Evolutionary conservation across 2,113 vertebrate species (phyloP), one percentile per base, ranked within the genome.

Genomic region (Eudyptes chrysolophus): DNA sequence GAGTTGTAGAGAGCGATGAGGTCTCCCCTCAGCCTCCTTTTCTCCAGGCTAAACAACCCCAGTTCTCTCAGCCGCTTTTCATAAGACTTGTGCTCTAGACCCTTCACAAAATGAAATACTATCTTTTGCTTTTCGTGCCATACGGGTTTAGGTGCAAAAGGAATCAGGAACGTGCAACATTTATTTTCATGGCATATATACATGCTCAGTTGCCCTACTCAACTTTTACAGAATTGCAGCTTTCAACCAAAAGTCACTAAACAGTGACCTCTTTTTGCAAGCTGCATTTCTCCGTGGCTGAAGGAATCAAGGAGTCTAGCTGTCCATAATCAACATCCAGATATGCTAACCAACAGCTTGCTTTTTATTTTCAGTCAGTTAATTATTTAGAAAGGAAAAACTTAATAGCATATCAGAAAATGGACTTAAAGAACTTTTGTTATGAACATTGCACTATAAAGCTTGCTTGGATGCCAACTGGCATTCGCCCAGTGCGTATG

Each of bases 321-420:
- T 87, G 51, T 40, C 66, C 38, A 54, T 15, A 82, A 60, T 40
- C 75, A 92, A 71, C 61, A 71, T 24, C 20, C 46, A 96, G 30
- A 75, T 55, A 64, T 0, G 24, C 46, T 52, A 75, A 77, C 51
- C 30, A 71, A 64, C 29, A 69, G 20, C 48, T 80, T 66, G 36
- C 54, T 74, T 93, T 69, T 83, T 60, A 42, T 90, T 87, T 89
- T 94, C 79, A 76, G 54, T 51, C 4, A 1, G 20, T 69, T 84
- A 74, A 78, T 83, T 92, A 49, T 52, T 92, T 87, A 75, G 64
- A 88, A 83, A 93, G 64, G 60, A 82, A 75, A 91, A 96, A 54
- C 26, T 55, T 84, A 7, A 51, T 10, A 65, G 55, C 11, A 5
- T 74, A 84, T 66, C 40, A 94, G 36, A 92, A 87, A 90, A 70